A percentile compares a stretch with the other conserved stretches of the same genome.
Evolutionary conservation across 2,888 invertebrate species (phyloP).

Genomic region (Melanophora roralis): DNA sequence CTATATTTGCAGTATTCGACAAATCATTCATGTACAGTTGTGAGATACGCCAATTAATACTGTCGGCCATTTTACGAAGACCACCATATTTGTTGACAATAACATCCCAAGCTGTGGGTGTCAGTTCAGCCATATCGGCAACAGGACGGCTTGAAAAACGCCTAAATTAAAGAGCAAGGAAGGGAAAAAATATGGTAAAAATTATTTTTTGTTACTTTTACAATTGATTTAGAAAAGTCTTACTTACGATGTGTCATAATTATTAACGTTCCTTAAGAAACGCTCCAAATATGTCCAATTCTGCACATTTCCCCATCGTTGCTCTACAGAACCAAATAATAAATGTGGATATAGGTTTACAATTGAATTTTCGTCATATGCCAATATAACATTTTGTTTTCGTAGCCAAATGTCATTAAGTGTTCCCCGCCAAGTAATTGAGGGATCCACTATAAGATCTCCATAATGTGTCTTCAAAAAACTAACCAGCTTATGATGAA

Average conservation of each 20-base stretch:
- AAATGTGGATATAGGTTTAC: constrained; percentile 72
- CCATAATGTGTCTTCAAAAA: constrained; percentile 79
- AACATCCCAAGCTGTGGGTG: constrained; percentile 81
- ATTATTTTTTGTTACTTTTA: no score
- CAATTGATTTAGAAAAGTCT: not conserved
- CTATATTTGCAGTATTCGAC: constrained; percentile 80
- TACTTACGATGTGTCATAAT: constrained; percentile 73
- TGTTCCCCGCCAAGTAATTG: constrained; percentile 77
- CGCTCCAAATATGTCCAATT: constrained; percentile 78
- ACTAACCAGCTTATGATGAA: constrained; percentile 79
- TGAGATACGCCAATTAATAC: constrained; percentile 81
- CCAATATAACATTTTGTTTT: constrained; percentile 78
- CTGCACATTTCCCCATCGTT: constrained; percentile 84
- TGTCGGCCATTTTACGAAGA: constrained; percentile 81
- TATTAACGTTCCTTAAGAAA: constrained; percentile 77
- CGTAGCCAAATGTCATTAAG: constrained; percentile 78
- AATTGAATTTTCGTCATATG: constrained; percentile 78
- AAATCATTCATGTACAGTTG: constrained; percentile 79
- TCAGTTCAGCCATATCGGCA: constrained; percentile 84
- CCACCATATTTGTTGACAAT: constrained; percentile 80
- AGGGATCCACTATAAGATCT: constrained; percentile 78
- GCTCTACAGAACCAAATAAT: constrained; percentile 80
- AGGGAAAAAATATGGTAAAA: constrained; percentile 62
- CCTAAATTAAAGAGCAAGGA: constrained; percentile 56
- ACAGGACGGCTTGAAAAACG: constrained; percentile 75